Evolutionary conservation across 1,140 invertebrate species (phyloP), one percentile per base, ranked within the genome.

Genomic region (Dinothrombium tinctorium): DNA sequence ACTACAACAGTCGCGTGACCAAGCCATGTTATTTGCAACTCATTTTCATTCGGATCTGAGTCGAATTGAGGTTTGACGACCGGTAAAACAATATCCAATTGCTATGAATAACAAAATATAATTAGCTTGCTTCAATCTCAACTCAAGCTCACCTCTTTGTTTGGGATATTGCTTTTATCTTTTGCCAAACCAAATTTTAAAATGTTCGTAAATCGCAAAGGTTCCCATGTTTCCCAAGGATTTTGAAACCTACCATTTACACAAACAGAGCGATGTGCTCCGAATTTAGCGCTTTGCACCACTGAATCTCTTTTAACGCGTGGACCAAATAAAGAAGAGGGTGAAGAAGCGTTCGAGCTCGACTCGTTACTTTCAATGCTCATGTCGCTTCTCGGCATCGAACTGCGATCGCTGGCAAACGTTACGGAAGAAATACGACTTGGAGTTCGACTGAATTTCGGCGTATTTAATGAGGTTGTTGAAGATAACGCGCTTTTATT

Each of bases 1-100:
- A 61, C 54, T n/a, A 63, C 46, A 31, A 59, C 49, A 9, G 58
- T 56, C 5, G 62, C 55, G 55, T 65, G 63, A 17, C 62, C 63
- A 23, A 64, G 49, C 62, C 62, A 64, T 31, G 59, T 58, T 7
- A 54, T 45, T 28, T 49, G 40, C 22, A 59, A 43, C 4, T 49
- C 48, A 42, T 53, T n/a, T 17, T 33, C 46, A 12, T 41, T 41
- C 11, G 52, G 49, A 15, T 29, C 21, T 32, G 44, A 38, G 11
- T 37, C 14, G 41, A 55, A 53, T 14, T 49, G 47, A 22, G 50
- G 52, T 20, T 42, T 48, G 8, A 47, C 29, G 12, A 55, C 44
- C 8, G 53, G 52, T 15, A 55, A 44, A 24, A 38, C 24, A 29
- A 38, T 23, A 22, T 54, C 47, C 8, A 55, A 33, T 45, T 54